Evolutionary conservation across 30 jellyfish, hydroid and myxozoan genomes (phyloP), one percentile per base, ranked within the genome.

Genomic region (Nemopilema nomurai): DNA sequence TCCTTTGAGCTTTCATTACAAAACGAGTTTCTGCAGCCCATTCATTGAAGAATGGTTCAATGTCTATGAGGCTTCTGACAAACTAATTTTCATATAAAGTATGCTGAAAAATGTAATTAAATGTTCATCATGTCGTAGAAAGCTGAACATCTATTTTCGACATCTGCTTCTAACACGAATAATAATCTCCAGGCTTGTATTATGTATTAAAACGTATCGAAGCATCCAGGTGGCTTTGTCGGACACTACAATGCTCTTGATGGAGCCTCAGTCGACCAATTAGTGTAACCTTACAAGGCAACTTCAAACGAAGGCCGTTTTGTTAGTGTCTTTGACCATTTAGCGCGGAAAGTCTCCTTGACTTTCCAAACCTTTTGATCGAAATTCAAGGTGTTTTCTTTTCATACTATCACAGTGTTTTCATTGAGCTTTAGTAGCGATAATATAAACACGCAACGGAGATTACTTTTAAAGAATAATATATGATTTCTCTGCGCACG

Each of bases 141-240:
- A 67, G 22, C 7, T 20, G 22, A 31, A 67, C 33, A 67, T 21
- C 0, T 73, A 21, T 31, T 31, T 30, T 31, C 18, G 83, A 73
- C 83, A 73, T 32, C 83, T 73, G 83, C 83, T 33, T 25, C 8
- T 19, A 29, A 3, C 69, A 29, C 30, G 8, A 73, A 28, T 22
- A 73, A 41, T 41, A 41, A 41, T 41, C 29, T 8, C 65, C 16
- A 29, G 49, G 41, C n/a, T 22, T 7, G 24, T 73, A 22, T 41
- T 32, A 1, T 30, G 28, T 51, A 32, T 73, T 73, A 73, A 16
- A 49, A 7, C 51, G 69, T 73, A n/a, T 18, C 69, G 1, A 41
- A 29, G 49, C 33, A 49, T 32, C 79, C 87, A 77, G 87, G 87
- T 77, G 87, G 87, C 87, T 77, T 53, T 77, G 16, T 13, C 32